These are phyloP conservation scores for Galaxias olidus DNA, from an alignment of 2,797 vertebrate species.

Conservation along the genomic window DNA sequence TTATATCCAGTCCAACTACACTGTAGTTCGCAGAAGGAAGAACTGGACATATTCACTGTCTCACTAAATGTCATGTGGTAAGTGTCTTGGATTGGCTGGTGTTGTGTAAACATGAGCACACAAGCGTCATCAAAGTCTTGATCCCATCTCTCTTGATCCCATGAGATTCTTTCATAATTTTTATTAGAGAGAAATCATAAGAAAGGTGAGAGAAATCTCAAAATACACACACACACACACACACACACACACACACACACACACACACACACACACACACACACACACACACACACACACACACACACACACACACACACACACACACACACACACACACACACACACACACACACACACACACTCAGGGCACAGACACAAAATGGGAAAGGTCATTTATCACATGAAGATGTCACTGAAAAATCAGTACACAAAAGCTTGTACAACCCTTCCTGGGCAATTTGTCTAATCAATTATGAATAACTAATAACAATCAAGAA, in stretches of 20 bases:
- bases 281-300: not conserved
- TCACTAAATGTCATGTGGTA: too few relatives aligned
- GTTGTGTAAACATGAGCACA: too few relatives aligned
- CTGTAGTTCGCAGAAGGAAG: too few relatives aligned
- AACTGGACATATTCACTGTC: too few relatives aligned
- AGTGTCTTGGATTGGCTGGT: too few relatives aligned
- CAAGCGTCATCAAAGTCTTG: too few relatives aligned
- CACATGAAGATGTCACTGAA: not conserved
- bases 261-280: not conserved
- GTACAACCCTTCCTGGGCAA: not conserved
- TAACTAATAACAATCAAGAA: not conserved
- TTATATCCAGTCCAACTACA: too few relatives aligned
- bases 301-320: not conserved
- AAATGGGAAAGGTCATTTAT: not conserved
- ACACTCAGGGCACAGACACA: not conserved
- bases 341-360: not conserved
- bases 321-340: slow-evolving; percentile 3
- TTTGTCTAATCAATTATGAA: not conserved
- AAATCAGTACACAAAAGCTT: not conserved
- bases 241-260: not conserved
- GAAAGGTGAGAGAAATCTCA: too few relatives aligned
- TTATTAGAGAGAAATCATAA: too few relatives aligned
- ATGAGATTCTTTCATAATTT: too few relatives aligned
- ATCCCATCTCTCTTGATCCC: too few relatives aligned
- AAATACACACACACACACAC: not conserved